phyloP scores from a whole-genome alignment of 2,888 invertebrate species.

The Apodemia zela region DNA sequence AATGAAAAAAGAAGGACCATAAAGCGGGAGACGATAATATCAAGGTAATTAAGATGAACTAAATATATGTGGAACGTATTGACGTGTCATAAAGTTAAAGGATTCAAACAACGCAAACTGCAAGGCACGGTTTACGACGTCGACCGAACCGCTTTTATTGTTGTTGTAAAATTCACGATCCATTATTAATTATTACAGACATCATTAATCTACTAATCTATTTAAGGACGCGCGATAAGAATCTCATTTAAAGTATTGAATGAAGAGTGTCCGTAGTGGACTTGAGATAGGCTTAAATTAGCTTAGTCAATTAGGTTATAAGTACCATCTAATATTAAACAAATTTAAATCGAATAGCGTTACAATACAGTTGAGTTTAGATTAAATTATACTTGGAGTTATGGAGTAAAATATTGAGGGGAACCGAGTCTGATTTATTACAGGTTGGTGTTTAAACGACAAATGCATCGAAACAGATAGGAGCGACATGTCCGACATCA shows the following conservation, averaged over 20 bases:
- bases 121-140: conserved; percentile 70
- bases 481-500: conserved; percentile 78
- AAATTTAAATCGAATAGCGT: conserved; percentile 33
- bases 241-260: conserved; percentile 81
- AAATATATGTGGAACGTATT: conserved; percentile 71
- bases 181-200: conserved; percentile 81
- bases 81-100: conserved; percentile 74
- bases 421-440: conserved; percentile 72
- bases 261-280: conserved; percentile 79
- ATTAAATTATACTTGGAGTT: conserved; percentile 27
- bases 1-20: conserved; percentile 52
- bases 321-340: conserved; percentile 16
- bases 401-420: conserved; percentile 37
- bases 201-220: conserved; percentile 81
- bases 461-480: conserved; percentile 80
- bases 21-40: conserved; percentile 61
- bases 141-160: conserved; percentile 74
- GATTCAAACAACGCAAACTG: conserved; percentile 73
- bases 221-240: conserved; percentile 79
- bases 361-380: conserved; percentile 31
- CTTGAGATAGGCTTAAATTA: conserved; percentile 78
- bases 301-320: conserved; percentile 36
- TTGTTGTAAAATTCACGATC: conserved; percentile 79
- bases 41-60: conserved; percentile 71
- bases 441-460: conserved; percentile 80